Evolutionary conservation across 2,888 invertebrate species (phyloP), one percentile per base, ranked within the genome.

Genomic region (Lasiommata megera): DNA sequence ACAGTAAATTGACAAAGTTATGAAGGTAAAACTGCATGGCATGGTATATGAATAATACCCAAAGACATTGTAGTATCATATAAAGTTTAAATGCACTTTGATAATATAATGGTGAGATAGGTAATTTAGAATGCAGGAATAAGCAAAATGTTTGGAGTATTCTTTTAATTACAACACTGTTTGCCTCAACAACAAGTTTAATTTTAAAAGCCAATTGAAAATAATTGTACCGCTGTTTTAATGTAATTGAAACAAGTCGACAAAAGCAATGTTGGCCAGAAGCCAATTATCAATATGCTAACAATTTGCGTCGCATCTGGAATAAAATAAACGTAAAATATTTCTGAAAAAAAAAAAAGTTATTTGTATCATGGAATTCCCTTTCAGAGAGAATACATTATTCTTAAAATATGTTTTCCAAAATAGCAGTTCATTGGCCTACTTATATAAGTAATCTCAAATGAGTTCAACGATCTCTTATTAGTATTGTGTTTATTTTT

Each of bases 181-280:
- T 28, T 14, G 18, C 11, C 11, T 23, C n/a, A 16, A 34, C 6
- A 23, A 16, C 16, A 23, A n/a, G 1, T 31, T 43, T 41, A 16
- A 43, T 52, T 29, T 47, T 38, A 36, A 54, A 41, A 58, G 59
- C 44, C 18, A 51, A 55, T 63, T 62, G 67, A 74, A 72, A 72
- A 71, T 72, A 73, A 64, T 62, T 71, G 66, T 65, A 60, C 59
- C 53, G 52, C 57, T 60, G 62, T 66, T 60, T 74, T 71, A 77
- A 80, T 71, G 73, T 64, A 80, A 83, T 84, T 80, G 73, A 79
- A 69, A 61, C 72, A 51, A 70, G 73, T 76, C 76, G 77, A 75
- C 77, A 77, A 70, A 69, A 67, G 61, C 63, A 62, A 31, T 59
- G 38, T 68, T 87, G 87, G 86, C 80, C 58, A 48, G 59, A 3